Conservation (phyloP, 1,140 invertebrate genomes). For the Araneus ventricosus region DNA sequence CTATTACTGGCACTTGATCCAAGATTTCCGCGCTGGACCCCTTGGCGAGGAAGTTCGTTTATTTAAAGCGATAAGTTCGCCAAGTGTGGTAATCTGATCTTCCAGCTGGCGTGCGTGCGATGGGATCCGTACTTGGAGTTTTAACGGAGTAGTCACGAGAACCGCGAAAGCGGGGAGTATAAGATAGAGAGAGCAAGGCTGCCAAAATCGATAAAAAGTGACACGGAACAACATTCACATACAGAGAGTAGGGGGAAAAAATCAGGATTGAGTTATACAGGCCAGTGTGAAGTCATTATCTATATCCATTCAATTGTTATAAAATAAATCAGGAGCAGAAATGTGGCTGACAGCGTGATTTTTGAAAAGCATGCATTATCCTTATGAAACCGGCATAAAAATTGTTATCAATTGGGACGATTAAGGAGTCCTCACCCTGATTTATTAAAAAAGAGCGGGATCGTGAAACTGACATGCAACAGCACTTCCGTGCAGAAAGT, state of each 20-base stretch:
- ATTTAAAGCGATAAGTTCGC: background rate
- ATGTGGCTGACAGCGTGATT: background rate
- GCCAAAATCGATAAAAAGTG: constrained; percentile 33
- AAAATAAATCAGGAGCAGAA: no score
- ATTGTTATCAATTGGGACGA: background rate
- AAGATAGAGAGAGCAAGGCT: background rate
- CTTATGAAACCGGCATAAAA: background rate
- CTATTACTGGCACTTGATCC: constrained; percentile 23
- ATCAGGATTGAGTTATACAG: background rate
- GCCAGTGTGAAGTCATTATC: background rate
- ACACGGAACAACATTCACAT: constrained; percentile 35
- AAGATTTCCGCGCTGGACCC: background rate
- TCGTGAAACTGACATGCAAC: no score
- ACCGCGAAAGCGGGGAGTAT: background rate
- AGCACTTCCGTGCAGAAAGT: no score
- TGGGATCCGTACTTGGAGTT: background rate
- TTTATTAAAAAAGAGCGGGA: no score
- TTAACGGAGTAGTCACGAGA: background rate
- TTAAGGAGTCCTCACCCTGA: background rate
- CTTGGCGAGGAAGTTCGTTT: background rate
- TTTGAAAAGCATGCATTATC: background rate
- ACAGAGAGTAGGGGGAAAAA: background rate
- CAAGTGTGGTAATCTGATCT: background rate
- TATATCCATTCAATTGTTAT: background rate
- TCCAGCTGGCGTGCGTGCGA: background rate